Evolutionary conservation across 2,113 vertebrate genomes (phyloP).

Genomic region (Stomatorhinus ivindoensis): DNA sequence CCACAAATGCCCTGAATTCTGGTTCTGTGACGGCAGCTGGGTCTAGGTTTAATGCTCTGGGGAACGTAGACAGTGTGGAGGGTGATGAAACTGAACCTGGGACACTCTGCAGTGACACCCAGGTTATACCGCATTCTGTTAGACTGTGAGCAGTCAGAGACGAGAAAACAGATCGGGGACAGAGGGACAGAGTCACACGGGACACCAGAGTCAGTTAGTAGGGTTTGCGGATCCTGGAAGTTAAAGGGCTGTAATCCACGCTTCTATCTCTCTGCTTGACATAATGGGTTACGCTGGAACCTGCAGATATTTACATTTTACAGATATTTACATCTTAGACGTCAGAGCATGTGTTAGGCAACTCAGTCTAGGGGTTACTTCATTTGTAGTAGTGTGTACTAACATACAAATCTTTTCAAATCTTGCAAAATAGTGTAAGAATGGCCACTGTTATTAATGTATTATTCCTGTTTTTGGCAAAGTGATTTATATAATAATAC

Average conservation of each 20-base stretch:
- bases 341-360: background rate
- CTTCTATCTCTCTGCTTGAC: background rate
- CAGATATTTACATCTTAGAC: background rate
- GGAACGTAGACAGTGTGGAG: background rate
- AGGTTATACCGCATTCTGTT: background rate
- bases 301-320: background rate
- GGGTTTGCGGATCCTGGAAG: constrained; percentile 41
- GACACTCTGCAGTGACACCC: background rate
- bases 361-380: background rate
- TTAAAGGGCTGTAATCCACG: constrained; percentile 19
- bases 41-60: background rate
- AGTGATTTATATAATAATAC: background rate
- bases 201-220: constrained; percentile 42
- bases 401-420: background rate
- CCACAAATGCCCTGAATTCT: background rate
- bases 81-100: background rate
- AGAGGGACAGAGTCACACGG: constrained; percentile 45
- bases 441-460: background rate
- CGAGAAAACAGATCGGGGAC: constrained; percentile 45
- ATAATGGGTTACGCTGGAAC: background rate
- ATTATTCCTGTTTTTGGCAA: background rate
- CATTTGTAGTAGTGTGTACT: background rate
- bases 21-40: background rate
- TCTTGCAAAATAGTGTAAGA: background rate
- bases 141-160: constrained; percentile 26